Evolutionary conservation across 2,797 vertebrate species (phyloP), one percentile per base, ranked within the genome.

Genomic region (Heliangelus exortis): DNA sequence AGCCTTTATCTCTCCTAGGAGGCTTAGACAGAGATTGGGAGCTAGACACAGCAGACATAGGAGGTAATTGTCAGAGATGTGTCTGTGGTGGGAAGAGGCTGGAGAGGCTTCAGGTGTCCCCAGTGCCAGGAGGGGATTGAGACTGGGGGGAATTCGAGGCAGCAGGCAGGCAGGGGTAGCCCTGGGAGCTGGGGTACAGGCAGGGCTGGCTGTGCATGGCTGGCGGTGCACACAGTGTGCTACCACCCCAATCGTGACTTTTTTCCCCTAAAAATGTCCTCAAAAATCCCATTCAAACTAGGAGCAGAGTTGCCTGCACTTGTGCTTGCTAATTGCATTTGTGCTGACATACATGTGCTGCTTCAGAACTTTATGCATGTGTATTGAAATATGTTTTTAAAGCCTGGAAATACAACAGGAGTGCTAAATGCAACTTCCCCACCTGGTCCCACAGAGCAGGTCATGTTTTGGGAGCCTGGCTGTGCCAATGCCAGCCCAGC

Each of bases 1-100:
- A 51, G 86, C 59, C 74, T 63, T 94, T 91, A 73, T 92, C 90
- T 95, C 71, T 90, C 34, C 73, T n/a, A 41, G 61, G 43, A 80
- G 88, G 86, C 93, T 92, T 77, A 93, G 62, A 83, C 88, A 54
- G 71, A 87, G 86, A 78, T 67, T n/a, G 9, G 47, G 47, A 71
- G 50, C 5, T 18, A 88, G 93, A 92, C 50, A 51, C 39, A 91
- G 43, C 69, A 51, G 68, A 36, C 0, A 0, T 13, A 41, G 69
- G 68, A 79, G 75, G 50, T 15, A 53, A 61, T 48, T 8, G 0
- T 41, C 5, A 2, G 26, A 83, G 47, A 48, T 9, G 48, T 5
- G 31, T 23, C 55, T 41, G 77, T 1, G 5, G 20, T 16, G 8
- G 43, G 50, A 84, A 84, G 61, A 59, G 23, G 36, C 5, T 5